Evolutionary conservation across 2,888 invertebrate species (phyloP).

Genomic region (Drosophila pegasa): DNA sequence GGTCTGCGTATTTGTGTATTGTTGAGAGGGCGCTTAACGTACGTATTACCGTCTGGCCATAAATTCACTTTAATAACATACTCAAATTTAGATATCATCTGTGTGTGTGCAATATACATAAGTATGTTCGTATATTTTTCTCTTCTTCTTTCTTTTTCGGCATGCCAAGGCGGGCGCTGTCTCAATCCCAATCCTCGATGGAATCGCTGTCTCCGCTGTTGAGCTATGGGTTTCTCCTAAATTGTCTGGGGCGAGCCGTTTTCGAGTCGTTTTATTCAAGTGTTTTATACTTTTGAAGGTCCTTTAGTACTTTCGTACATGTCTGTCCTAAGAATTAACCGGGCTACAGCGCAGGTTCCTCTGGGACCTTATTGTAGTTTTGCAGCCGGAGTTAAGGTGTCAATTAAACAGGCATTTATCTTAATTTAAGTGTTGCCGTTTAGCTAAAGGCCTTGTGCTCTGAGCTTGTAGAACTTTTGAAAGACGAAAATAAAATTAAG

Average conservation of each 20-base stretch:
- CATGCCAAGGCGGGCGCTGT: not conserved
- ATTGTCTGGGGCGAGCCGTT: conserved; percentile 40
- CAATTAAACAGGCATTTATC: conserved; percentile 1
- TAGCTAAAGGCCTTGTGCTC: not conserved
- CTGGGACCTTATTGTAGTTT: conserved; percentile 3
- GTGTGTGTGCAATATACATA: conserved; percentile 44
- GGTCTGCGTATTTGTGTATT: conserved; percentile 33
- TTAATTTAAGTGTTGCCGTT: not conserved
- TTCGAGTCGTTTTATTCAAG: conserved; percentile 20
- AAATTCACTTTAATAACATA: conserved; percentile 74
- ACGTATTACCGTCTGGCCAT: conserved; percentile 41
- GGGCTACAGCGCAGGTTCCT: not conserved
- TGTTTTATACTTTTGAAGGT: conserved; percentile 1
- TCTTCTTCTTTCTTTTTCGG: not conserved
- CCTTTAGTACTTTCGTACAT: not conserved
- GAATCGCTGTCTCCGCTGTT: conserved; percentile 38
- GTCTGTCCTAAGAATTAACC: not conserved
- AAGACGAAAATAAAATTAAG: not conserved
- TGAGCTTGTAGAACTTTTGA: not conserved
- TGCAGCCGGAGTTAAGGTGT: not conserved
- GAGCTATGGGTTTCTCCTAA: conserved; percentile 43
- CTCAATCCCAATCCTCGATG: conserved; percentile 29
- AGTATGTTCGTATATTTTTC: conserved; percentile 21
- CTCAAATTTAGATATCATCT: conserved; percentile 72
- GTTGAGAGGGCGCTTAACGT: conserved; percentile 28